These are phyloP conservation scores for Pseudachorutes palmiensis DNA, from an alignment of 1,140 invertebrate species.

Conservation along the genomic window DNA sequence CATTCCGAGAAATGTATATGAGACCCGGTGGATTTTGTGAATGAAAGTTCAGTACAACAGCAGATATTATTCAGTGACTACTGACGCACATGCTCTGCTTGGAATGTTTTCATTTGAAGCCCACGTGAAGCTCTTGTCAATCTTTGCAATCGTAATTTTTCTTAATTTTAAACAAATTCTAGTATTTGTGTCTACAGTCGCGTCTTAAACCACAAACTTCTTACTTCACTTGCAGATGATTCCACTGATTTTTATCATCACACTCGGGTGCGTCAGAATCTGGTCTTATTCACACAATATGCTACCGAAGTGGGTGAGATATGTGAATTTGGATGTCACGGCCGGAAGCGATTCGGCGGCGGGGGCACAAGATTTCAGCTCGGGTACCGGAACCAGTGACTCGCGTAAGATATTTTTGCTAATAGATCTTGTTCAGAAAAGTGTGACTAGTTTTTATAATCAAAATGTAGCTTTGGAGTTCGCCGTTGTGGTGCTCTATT, in stretches of 20 bases:
- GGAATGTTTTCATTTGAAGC: conserved; percentile 16
- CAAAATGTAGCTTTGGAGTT: not conserved
- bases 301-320: not conserved
- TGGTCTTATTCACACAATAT: not conserved
- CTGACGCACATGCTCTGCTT: not conserved
- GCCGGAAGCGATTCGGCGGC: not conserved
- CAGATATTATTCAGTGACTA: not conserved
- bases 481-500: not conserved
- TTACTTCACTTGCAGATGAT: not conserved
- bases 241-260: not conserved
- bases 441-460: too few species aligned
- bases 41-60: not conserved
- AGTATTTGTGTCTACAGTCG: not conserved
- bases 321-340: not conserved
- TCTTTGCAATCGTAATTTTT: conserved; percentile 6
- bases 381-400: not conserved
- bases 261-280: not conserved
- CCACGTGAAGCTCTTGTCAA: not conserved
- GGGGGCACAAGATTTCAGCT: not conserved
- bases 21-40: too few species aligned
- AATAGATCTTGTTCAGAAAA: too few species aligned
- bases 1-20: too few species aligned
- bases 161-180: too few species aligned
- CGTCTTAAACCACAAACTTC: not conserved
- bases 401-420: not conserved